These are phyloP conservation scores for Himalopsyche phryganea DNA, from an alignment of 1,140 invertebrate genomes.

Conservation along the genomic window DNA sequence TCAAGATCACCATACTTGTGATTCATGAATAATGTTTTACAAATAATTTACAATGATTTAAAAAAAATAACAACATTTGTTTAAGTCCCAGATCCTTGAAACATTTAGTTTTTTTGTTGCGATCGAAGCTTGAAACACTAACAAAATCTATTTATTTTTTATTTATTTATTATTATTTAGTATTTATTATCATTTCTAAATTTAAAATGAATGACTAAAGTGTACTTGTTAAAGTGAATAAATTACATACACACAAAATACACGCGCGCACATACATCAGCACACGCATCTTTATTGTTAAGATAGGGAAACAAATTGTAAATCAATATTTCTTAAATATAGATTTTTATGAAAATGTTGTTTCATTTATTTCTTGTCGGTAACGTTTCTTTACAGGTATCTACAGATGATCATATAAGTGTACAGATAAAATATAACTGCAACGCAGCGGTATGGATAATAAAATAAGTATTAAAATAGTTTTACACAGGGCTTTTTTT, in stretches of 20 bases:
- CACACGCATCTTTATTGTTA: constrained; percentile 10
- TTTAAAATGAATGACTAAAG: constrained; percentile 6
- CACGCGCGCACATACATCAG: too few species aligned
- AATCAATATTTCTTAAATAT: constrained; percentile 23
- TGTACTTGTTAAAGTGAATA: neutral
- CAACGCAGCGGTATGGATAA: too few species aligned
- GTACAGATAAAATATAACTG: too few species aligned
- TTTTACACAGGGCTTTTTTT: too few species aligned
- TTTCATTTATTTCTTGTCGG: neutral
- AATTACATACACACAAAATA: constrained; percentile 7
- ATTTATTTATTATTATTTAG: constrained; percentile 18
- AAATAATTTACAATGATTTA: too few species aligned
- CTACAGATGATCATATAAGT: too few species aligned
- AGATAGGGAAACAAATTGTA: constrained; percentile 29
- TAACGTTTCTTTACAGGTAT: too few species aligned
- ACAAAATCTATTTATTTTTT: constrained; percentile 26
- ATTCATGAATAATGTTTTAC: too few species aligned
- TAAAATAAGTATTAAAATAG: too few species aligned
- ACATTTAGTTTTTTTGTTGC: constrained; percentile 1
- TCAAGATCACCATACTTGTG: too few species aligned
- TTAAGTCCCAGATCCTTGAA: neutral
- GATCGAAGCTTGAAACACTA: constrained; percentile 17
- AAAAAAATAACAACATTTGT: too few species aligned
- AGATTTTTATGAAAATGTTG: constrained; percentile 14
- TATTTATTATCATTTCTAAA: constrained; percentile 26